Base-by-base conservation (phyloP, 2,888 invertebrate genomes). In the Lasioglossum marginatum region DNA sequence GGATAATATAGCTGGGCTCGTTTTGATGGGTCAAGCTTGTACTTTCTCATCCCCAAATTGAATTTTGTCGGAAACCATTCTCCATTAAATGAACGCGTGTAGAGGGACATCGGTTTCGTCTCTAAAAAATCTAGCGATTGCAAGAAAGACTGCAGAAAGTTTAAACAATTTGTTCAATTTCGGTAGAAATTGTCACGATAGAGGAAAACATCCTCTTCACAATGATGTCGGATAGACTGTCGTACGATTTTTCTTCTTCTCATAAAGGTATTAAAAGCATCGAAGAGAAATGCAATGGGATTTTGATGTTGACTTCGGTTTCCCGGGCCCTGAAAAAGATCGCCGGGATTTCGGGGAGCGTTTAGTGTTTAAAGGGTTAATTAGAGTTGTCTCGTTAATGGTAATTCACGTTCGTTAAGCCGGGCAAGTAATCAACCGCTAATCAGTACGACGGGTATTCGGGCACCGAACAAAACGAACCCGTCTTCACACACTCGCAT, bases 401-500 rank as follows among this genome's bases (percentile, higher is more conserved):
- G 66, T 68, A 68, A 68, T 68, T 68, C 66, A 34, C 66, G 66
- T 34, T 68, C 34, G 34, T 34, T 68, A 68, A 37, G 23, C 66
- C 19, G 66, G 23, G 66, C 34, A 68, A 68, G 66, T 68, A 68
- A 68, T 68, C 34, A 68, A 68, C 66, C 66, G 34, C 66, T 34
- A 68, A 68, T 68, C 66, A 72, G 40, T 45, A 43, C 27, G 72
- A 43, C 45, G 45, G 27, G 45, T n/a, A 72, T 72, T 16, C 72
- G n/a, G 34, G 34, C 34, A 27, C 27, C 12, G 40, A 45, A 72
- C 45, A 45, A 72, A 72, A 72, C 31, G 37, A n/a, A 31, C 34
- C 66, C 34, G 66, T 68, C 34, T 68, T 34, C 66, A 23, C 66
- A 68, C 34, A 68, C 34, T 34, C 19, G 66, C 66, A 68, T 57